Conservation (phyloP, 2,797 vertebrate genomes). For the Tympanoctomys barrerae region DNA sequence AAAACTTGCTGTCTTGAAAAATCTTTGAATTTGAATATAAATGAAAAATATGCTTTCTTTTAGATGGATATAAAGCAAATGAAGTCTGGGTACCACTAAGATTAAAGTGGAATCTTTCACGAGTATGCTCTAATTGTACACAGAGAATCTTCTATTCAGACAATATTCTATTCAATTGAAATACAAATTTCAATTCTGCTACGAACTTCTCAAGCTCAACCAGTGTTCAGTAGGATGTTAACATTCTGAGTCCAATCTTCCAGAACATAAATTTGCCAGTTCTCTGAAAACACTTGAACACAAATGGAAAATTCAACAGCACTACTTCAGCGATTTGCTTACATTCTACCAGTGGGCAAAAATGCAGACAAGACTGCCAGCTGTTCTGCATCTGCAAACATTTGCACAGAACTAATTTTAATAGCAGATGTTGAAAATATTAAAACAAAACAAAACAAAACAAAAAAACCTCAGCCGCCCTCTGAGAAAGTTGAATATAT, state of each 20-base stretch:
- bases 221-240: conserved; percentile 57
- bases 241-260: conserved; percentile 57
- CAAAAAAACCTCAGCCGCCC: background rate
- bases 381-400: conserved; percentile 79
- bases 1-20: background rate
- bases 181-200: conserved; percentile 55
- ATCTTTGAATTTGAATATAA: conserved; percentile 24
- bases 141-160: conserved; percentile 77
- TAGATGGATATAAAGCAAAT: background rate
- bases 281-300: conserved; percentile 68
- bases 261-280: conserved; percentile 64
- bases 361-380: conserved; percentile 67
- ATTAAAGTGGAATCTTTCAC: conserved; percentile 58
- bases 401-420: conserved; percentile 82
- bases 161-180: background rate
- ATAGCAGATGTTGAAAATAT: conserved; percentile 78
- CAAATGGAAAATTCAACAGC: conserved; percentile 72
- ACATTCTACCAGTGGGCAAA: conserved; percentile 43
- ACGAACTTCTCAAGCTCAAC: background rate
- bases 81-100: conserved; percentile 17
- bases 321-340: conserved; percentile 67
- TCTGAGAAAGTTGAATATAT: conserved; percentile 75
- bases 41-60: conserved; percentile 63
- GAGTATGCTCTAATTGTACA: conserved; percentile 52
- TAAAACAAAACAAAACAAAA: conserved; percentile 16